phyloP scores from a whole-genome alignment of 2,888 invertebrate genomes.

The Ctena decussata region DNA sequence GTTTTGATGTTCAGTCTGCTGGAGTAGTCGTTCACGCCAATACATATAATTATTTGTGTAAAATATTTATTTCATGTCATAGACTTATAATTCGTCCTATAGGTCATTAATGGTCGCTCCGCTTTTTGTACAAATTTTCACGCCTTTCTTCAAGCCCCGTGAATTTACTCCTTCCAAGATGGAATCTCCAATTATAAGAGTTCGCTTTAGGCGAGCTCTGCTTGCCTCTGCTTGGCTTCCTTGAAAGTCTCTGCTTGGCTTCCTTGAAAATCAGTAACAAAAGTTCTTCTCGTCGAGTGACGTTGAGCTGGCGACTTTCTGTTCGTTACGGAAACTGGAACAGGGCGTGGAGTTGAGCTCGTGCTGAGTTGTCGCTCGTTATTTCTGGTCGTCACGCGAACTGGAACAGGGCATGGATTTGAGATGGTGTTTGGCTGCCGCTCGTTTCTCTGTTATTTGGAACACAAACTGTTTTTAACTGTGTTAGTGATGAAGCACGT shows the following conservation, averaged over 20 bases:
- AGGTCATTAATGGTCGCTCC: too few relatives aligned
- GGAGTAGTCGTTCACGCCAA: too few relatives aligned
- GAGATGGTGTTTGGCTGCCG: neutral
- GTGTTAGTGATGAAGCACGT: neutral
- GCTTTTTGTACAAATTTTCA: too few relatives aligned
- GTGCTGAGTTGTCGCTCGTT: neutral
- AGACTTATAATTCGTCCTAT: too few relatives aligned
- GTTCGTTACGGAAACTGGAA: neutral
- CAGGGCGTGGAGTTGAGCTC: neutral
- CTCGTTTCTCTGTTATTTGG: neutral
- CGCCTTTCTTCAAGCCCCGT: too few relatives aligned
- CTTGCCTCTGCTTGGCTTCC: neutral
- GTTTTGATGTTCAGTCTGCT: too few relatives aligned
- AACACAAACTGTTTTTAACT: neutral
- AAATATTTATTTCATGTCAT: neutral
- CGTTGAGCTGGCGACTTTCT: neutral
- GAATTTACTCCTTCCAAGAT: neutral
- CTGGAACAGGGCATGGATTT: neutral
- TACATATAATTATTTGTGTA: neutral
- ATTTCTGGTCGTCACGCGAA: neutral
- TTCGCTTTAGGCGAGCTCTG: neutral
- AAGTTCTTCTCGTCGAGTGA: too few relatives aligned
- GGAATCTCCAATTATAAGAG: neutral
- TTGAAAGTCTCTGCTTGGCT: too few relatives aligned
- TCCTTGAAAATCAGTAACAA: too few relatives aligned